phyloP scores from a whole-genome alignment of 1,140 invertebrate genomes.

The Drosophila seguyi region DNA sequence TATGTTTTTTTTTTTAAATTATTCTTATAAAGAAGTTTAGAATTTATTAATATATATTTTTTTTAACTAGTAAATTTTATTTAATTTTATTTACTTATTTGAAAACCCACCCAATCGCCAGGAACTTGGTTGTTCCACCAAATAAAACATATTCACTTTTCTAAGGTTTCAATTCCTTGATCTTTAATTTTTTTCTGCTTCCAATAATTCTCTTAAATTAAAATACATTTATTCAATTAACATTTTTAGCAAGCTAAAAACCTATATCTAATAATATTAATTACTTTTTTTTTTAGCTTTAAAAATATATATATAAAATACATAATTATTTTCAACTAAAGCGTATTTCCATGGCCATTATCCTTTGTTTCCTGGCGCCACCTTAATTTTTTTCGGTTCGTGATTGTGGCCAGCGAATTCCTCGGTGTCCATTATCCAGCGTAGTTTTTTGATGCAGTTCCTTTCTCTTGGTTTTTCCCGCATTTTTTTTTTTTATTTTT shows the following conservation, averaged over 20 bases:
- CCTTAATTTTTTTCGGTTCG: conserved; percentile 20
- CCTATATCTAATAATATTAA: not conserved
- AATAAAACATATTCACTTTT: not conserved
- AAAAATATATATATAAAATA: not conserved
- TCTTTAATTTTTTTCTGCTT: too few species aligned
- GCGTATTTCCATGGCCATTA: not conserved
- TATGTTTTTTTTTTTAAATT: too few species aligned
- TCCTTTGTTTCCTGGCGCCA: not conserved
- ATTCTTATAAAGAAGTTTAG: too few species aligned
- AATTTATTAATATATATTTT: too few species aligned
- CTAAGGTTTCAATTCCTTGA: not conserved
- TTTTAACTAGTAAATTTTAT: too few species aligned
- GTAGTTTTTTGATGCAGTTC: conserved; percentile 29
- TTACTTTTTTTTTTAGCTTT: not conserved
- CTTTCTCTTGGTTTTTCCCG: not conserved
- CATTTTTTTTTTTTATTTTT: conserved; percentile 6
- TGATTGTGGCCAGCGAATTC: conserved; percentile 49
- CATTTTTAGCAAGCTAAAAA: too few species aligned
- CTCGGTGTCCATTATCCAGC: conserved; percentile 68
- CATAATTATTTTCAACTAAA: not conserved
- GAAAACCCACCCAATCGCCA: too few species aligned
- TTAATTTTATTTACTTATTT: too few species aligned
- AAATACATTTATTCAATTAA: too few species aligned
- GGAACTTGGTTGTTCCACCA: too few species aligned
- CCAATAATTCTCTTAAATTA: too few species aligned